phyloP scores from a whole-genome alignment of 2,888 invertebrate species.

The Atethmia centrago region DNA sequence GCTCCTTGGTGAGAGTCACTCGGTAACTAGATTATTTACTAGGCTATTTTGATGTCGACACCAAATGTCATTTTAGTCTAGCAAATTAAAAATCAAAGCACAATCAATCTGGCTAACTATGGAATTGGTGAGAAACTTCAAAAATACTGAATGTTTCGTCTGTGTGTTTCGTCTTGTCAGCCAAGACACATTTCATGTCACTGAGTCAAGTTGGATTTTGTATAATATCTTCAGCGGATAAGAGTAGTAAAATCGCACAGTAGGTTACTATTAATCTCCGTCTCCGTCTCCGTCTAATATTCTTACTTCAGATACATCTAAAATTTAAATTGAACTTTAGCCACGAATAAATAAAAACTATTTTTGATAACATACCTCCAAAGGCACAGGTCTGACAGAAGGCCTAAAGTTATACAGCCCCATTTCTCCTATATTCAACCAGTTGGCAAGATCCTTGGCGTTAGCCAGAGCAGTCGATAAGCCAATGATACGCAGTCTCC shows the following conservation, averaged over 20 bases:
- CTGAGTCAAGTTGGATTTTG: too few relatives aligned
- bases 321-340: not conserved
- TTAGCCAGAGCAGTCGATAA: slow-evolving; percentile 99
- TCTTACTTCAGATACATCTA: not conserved
- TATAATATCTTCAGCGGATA: not conserved
- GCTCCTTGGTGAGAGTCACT: too few relatives aligned
- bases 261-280: not conserved
- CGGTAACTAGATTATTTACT: too few relatives aligned
- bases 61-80: too few relatives aligned
- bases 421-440: slow-evolving; percentile 97
- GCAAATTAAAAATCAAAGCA: too few relatives aligned
- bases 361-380: slow-evolving; percentile 90
- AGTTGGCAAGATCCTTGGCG: slow-evolving; percentile 98
- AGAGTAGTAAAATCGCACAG: not conserved
- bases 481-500: slow-evolving; percentile 96
- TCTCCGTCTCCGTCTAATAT: too few relatives aligned
- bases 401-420: slow-evolving; percentile 99
- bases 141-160: too few relatives aligned
- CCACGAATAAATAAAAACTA: not conserved
- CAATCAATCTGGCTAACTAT: too few relatives aligned
- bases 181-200: too few relatives aligned
- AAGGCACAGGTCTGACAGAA: slow-evolving; percentile 98
- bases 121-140: too few relatives aligned
- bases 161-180: too few relatives aligned
- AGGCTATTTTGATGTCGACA: too few relatives aligned